Base-by-base conservation (phyloP, 2,888 invertebrate genomes). In the Vannuccia rotundouncinata region DNA sequence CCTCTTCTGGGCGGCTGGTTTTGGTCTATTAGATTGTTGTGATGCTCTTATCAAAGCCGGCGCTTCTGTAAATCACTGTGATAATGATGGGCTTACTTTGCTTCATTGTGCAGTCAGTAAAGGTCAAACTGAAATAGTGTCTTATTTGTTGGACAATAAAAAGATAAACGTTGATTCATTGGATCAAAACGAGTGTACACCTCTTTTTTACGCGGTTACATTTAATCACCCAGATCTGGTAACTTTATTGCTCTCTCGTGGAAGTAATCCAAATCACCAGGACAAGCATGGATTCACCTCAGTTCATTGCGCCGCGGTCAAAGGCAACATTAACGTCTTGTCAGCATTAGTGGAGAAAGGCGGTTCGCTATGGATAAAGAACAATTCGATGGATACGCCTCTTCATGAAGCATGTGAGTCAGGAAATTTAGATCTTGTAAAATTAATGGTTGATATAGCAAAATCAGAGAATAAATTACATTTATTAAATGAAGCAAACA, bases 71-170 rank as follows among this genome's bases (percentile, higher is more conserved):
- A 92, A 93, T 85, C 92, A 93, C 59, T 90, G 92, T 59, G 95
- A 95, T 87, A 93, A 94, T 86, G 97, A 98, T 86, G 95, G 95
- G 0, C 89, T 99, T 1, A 95, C 95, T 89, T 96, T 96, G 0
- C 89, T 99, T 29, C 98, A 99, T 86, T 98, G 98, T 88, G 96
- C 97, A 0, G 95, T 98, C 0, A 96, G 95, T 0, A 91, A 97
- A 80, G 98, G 98, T 0, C 96, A 97, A 87, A 93, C 93, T 0
- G 93, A 94, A 85, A 95, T 95, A 84, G 90, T 95, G 79, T 95
- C 95, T 85, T 92, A 93, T 0, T 88, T 98, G 80, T 93, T 93
- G 13, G 83, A 85, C 59, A 83, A 84, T 74, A 82, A 83, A 86
- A 94, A 94, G 0, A 94, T 95, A 0, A 92, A 93, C 29, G 93